Conservation (phyloP, 2,888 invertebrate species). For the Philopedon plagiatum region DNA sequence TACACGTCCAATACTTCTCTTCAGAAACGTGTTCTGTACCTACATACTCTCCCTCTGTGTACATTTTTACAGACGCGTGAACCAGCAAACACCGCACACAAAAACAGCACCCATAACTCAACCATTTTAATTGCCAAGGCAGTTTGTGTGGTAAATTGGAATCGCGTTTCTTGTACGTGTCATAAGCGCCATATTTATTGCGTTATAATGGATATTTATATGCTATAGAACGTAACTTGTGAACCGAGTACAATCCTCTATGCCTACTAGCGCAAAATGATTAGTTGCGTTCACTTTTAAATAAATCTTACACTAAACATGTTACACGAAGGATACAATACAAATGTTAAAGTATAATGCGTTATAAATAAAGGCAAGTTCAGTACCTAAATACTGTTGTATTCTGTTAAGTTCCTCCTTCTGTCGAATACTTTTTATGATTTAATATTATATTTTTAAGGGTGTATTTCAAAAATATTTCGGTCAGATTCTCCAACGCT, state of each 20-base stretch:
- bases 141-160: slow-evolving; percentile 62
- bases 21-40: no score
- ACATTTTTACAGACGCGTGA: slow-evolving; percentile 8
- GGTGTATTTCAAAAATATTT: no score
- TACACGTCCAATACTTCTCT: no score
- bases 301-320: slow-evolving; percentile 8
- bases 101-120: slow-evolving; percentile 43
- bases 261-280: slow-evolving; percentile 26
- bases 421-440: no score
- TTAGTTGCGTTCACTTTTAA: slow-evolving; percentile 23
- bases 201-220: slow-evolving; percentile 68
- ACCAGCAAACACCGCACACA: slow-evolving; percentile 40
- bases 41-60: background rate
- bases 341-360: background rate
- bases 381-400: no score
- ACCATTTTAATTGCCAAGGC: slow-evolving; percentile 51
- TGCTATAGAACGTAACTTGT: slow-evolving; percentile 52
- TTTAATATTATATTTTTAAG: no score
- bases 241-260: slow-evolving; percentile 44
- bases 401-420: no score
- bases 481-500: no score
- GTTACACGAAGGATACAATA: background rate
- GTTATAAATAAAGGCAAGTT: no score
- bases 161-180: slow-evolving; percentile 65
- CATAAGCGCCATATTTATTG: slow-evolving; percentile 66